Evolutionary conservation across 1,140 invertebrate genomes (phyloP), one percentile per base, ranked within the genome.

Genomic region (Gryllus bimaculatus): DNA sequence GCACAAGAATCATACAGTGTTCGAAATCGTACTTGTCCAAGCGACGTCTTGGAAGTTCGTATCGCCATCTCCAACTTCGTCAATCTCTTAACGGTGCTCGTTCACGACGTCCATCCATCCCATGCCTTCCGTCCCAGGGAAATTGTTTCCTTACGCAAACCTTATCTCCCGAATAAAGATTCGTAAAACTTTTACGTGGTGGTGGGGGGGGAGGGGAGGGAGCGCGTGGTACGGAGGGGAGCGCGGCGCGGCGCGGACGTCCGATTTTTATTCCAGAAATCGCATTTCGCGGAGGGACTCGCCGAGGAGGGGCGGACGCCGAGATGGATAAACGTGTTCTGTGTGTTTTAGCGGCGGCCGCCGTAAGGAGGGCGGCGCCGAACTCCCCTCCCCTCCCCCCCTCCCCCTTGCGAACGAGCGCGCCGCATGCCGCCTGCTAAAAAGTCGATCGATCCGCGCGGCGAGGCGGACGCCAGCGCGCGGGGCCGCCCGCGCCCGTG

Each of bases 371-470:
- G 48, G 79, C 15, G 75, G 47, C 47, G 79, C 39, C 48, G 39
- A 77, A n/a, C n/a, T n/a, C n/a, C n/a, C n/a, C n/a, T n/a, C n/a
- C n/a, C n/a, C 48, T 48, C 13, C 47, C 20, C 78, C 8, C 78
- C 54, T 26, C 54, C 8, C 73, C 13, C 20, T 6, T 47, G 1
- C 10, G 7, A 74, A 26, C 48, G 78, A 73, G 54, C 26, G 18
- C 54, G 54, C 54, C 54, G 54, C 54, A 1, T 66, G 54, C 7
- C 54, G 54, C 54, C 54, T 66, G 54, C 7, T 66, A 66, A 66
- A 66, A 66, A 66, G 54, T 78, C 47, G 78, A 49, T 39, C 26
- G 78, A 20, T 39, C 76, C 73, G 75, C 54, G 75, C 79, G 73
- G 79, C 79, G 47, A 77, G 75, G 75, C 75, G 8, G 48, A 15